Percentiles rank a stretch among this genome's conserved stretches.
Conservation (phyloP, 2,888 invertebrate genomes). For the Auanema sp. region DNA sequence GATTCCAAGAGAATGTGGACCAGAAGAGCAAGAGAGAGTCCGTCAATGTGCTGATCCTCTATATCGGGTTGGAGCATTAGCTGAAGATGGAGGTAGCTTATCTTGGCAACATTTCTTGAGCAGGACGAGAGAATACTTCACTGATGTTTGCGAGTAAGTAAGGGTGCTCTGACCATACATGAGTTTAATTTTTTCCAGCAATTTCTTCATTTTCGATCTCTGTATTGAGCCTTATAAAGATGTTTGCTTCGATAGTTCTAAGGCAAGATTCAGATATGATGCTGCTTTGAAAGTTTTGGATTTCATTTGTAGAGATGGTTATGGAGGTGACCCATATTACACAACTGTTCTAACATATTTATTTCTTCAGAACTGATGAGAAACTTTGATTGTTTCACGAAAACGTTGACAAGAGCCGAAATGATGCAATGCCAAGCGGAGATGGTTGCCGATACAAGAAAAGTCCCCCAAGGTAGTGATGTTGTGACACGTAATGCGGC, state of each 20-base stretch:
- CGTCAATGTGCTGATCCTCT: slow-evolving; percentile 50
- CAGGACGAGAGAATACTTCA: slow-evolving; percentile 45
- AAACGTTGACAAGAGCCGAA: slow-evolving; percentile 50
- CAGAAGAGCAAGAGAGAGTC: slow-evolving; percentile 22
- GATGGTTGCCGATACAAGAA: slow-evolving; percentile 45
- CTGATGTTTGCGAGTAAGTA: slow-evolving; percentile 51
- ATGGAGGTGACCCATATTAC: slow-evolving; percentile 30
- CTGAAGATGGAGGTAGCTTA: slow-evolving; percentile 30
- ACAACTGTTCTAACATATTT: background rate
- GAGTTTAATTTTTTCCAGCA: slow-evolving; percentile 25
- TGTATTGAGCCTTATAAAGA: slow-evolving; percentile 54
- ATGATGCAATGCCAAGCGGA: slow-evolving; percentile 58
- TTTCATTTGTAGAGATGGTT: slow-evolving; percentile 53
- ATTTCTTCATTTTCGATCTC: slow-evolving; percentile 50
- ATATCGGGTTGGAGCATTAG: slow-evolving; percentile 44
- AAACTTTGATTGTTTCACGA: slow-evolving; percentile 54
- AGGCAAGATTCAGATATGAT: slow-evolving; percentile 40
- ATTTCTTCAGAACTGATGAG: slow-evolving; percentile 47
- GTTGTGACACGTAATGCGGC: slow-evolving; percentile 28
- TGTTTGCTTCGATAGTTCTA: slow-evolving; percentile 45
- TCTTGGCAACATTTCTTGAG: slow-evolving; percentile 47
- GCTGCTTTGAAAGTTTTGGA: slow-evolving; percentile 48
- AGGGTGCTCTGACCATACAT: background rate
- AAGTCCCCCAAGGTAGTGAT: slow-evolving; percentile 30
- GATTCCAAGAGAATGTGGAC: too few relatives aligned